phyloP scores from a whole-genome alignment of 2,113 vertebrate genomes.

The Psophia crepitans region DNA sequence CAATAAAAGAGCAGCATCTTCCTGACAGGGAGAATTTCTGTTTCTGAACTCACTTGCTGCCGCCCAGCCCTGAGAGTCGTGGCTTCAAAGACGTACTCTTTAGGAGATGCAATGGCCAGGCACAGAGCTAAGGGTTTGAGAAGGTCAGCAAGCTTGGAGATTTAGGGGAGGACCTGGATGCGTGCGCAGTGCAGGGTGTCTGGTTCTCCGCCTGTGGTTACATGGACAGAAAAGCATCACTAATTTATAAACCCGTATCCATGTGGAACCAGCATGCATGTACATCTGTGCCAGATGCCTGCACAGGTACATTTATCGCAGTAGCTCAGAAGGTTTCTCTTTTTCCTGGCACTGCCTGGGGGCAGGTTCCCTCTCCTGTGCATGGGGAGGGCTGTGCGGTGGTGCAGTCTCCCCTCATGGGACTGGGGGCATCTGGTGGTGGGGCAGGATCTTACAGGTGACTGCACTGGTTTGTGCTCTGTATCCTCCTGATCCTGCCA shows the following conservation, averaged over 20 bases:
- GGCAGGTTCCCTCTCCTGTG: neutral
- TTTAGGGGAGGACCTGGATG: neutral
- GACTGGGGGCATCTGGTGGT: neutral
- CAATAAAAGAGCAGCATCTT: slow-evolving; percentile 55
- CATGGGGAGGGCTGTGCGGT: neutral
- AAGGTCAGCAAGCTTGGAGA: neutral
- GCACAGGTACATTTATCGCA: neutral
- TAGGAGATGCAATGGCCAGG: neutral
- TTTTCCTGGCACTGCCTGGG: neutral
- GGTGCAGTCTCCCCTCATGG: neutral
- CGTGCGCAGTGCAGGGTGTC: neutral
- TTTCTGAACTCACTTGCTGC: neutral
- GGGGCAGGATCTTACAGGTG: neutral
- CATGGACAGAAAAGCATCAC: neutral
- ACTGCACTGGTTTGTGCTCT: neutral
- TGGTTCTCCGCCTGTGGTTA: neutral
- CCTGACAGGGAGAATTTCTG: neutral
- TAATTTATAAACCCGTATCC: neutral
- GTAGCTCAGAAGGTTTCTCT: neutral
- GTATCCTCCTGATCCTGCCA: neutral
- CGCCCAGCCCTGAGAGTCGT: neutral
- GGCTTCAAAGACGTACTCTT: neutral
- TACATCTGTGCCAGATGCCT: neutral
- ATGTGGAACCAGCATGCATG: neutral
- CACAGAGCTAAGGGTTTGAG: neutral